Conservation (phyloP, 2,113 vertebrate genomes). For the Tichodroma muraria region DNA sequence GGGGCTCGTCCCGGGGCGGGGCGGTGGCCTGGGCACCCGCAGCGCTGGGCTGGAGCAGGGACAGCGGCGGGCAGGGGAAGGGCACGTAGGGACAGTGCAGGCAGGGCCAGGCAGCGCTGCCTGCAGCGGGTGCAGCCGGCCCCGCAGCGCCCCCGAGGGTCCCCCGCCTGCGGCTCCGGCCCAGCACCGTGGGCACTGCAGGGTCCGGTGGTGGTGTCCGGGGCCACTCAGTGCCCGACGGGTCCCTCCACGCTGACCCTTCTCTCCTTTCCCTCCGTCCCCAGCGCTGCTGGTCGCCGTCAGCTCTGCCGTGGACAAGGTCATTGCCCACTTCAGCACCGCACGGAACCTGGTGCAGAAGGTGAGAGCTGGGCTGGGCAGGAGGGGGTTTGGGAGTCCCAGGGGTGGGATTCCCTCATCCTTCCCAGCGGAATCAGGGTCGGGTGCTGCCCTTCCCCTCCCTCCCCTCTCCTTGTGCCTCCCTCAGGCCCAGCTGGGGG, state of each 20-base stretch:
- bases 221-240: background rate
- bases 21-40: background rate
- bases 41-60: background rate
- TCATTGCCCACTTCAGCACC: conserved; percentile 86
- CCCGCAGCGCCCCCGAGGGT: background rate
- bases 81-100: background rate
- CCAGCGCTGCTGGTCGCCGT: conserved; percentile 84
- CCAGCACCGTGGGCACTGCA: background rate
- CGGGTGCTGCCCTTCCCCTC: background rate
- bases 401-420: background rate
- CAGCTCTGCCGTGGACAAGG: conserved; percentile 86
- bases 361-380: conserved; percentile 61
- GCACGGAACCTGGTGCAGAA: conserved; percentile 91
- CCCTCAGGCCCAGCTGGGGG: conserved; percentile 87
- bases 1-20: background rate
- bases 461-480: background rate
- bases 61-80: background rate
- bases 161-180: background rate
- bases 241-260: background rate
- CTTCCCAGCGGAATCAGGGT: background rate
- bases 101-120: background rate
- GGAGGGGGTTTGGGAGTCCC: background rate
- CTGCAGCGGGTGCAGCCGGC: background rate
- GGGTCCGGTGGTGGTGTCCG: background rate
- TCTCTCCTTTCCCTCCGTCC: background rate